Evolutionary conservation across 1,140 invertebrate genomes (phyloP).

Genomic region (Bradysia coprophila): DNA sequence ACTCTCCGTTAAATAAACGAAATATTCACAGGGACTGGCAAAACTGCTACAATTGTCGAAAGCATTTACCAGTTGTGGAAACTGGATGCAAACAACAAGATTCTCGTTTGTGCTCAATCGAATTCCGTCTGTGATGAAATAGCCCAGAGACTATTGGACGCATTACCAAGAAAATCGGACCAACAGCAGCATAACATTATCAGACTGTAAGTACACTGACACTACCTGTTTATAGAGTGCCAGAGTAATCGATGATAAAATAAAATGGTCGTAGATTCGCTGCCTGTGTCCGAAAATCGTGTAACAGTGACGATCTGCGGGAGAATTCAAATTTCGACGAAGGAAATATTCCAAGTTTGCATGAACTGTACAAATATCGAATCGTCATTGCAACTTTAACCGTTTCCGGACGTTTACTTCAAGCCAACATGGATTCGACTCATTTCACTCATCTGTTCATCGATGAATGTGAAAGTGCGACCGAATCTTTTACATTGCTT

Average conservation of each 20-base stretch:
- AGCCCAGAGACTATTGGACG: background rate
- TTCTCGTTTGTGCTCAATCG: background rate
- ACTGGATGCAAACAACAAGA: background rate
- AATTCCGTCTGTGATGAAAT: background rate
- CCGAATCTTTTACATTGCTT: background rate
- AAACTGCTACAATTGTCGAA: background rate
- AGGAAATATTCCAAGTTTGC: background rate
- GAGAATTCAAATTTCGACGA: too few relatives aligned
- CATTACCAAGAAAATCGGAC: too few relatives aligned
- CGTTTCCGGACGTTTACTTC: background rate
- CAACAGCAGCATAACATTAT: too few relatives aligned
- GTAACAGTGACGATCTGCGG: too few relatives aligned
- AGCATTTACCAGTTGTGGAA: background rate
- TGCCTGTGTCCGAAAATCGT: too few relatives aligned
- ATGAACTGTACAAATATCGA: background rate
- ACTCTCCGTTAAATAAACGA: too few relatives aligned
- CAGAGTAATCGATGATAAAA: too few relatives aligned
- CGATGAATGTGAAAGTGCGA: background rate
- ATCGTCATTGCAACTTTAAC: background rate
- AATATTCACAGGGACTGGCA: background rate
- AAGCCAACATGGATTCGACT: background rate
- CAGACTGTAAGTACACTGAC: too few relatives aligned
- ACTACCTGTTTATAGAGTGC: too few relatives aligned
- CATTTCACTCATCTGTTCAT: background rate
- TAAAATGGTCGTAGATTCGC: too few relatives aligned